Base-by-base conservation (phyloP, 2,797 vertebrate genomes). In the Microcaecilia unicolor region DNA sequence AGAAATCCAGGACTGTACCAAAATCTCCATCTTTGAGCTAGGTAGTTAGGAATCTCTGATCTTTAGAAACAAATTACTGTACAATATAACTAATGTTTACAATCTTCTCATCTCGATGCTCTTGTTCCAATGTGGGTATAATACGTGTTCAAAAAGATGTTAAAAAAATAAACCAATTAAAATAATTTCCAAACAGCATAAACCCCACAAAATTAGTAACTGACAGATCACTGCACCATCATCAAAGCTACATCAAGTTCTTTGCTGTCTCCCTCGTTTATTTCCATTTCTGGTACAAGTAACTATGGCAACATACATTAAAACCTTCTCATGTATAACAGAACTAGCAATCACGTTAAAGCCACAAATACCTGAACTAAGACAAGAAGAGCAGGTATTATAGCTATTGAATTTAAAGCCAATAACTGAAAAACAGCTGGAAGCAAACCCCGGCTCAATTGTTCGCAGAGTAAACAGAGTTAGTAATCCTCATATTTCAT, bases 301-400 rank as follows among this genome's bases (percentile, higher is more conserved):
- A 76, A 65, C 76, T 74, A 80, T 80, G 55, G 74, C 65, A 83
- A 81, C 74, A 15, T 67, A 71, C 29, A 61, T 49, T 16, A 62
- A 78, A 79, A 64, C 46, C 70, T 79, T 74, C n/a, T 78, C 70
- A 72, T 68, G 76, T 78, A 78, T 78, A 80, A 79, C 61, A 64
- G 65, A 71, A 59, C 70, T 78, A 78, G 79, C 73, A 80, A 76
- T 71, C 70, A 70, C 60, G 65, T 39, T 60, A 76, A 72, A 51
- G 48, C 60, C 28, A 18, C 40, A 28, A 67, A 77, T 70, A 80
- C 71, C 71, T 72, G 67, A 58, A 58, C 49, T 38, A 50, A 52
- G 54, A 33, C 44, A 54, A 37, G 36, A 62, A 51, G n/a, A n/a
- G n/a, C 56, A 66, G 64, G 59, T 57, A 71, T n/a, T 63, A 62